A percentile compares a stretch with the other conserved stretches of the same genome.
These are phyloP conservation scores for Smittia sp. DNA, from an alignment of 2,888 invertebrate genomes.

Conservation along the genomic window DNA sequence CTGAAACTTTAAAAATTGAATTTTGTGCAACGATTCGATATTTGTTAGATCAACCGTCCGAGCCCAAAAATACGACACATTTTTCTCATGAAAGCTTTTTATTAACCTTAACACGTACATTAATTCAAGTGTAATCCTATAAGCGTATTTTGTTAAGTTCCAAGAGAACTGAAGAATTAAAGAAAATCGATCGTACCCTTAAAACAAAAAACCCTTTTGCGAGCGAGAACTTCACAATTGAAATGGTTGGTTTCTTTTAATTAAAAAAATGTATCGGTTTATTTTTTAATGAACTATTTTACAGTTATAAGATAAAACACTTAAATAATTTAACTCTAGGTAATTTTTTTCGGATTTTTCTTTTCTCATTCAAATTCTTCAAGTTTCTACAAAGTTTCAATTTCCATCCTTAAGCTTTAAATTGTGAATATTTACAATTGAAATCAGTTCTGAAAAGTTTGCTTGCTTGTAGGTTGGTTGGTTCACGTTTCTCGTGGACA, in stretches of 20 bases:
- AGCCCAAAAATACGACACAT: no score
- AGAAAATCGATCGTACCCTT: no score
- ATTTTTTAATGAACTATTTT: neutral
- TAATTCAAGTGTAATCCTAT: constrained; percentile 33
- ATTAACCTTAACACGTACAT: constrained; percentile 2
- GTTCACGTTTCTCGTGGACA: no score
- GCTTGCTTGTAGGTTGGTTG: no score
- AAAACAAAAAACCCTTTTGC: no score
- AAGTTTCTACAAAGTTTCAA: constrained; percentile 29
- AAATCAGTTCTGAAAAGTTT: constrained; percentile 13
- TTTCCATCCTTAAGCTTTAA: neutral
- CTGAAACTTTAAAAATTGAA: no score
- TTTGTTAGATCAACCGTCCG: no score
- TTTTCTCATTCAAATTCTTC: constrained; percentile 2
- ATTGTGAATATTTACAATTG: constrained; percentile 1
- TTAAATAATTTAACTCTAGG: neutral
- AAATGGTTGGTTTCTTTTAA: neutral
- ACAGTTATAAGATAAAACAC: constrained; percentile 9
- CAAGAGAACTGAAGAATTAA: neutral
- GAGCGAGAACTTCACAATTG: neutral
- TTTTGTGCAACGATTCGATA: no score
- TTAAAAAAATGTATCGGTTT: constrained; percentile 8
- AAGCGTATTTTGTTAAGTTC: constrained; percentile 42
- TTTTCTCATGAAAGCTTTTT: constrained; percentile 5
- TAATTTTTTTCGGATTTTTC: constrained; percentile 1